Conservation (phyloP, 2,888 invertebrate species). For the Eupelmus urozonus region DNA sequence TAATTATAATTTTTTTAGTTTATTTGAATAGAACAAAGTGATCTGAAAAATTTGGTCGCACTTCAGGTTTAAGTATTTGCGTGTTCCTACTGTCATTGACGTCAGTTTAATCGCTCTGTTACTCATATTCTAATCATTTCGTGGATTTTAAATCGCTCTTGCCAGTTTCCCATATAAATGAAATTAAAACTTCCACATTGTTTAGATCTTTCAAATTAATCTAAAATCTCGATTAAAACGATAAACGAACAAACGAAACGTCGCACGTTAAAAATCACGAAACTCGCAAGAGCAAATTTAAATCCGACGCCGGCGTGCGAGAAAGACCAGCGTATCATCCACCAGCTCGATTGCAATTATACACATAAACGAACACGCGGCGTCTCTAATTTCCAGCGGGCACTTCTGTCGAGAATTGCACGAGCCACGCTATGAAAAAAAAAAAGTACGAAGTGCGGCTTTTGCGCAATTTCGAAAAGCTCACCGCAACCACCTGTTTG, state of each 20-base stretch:
- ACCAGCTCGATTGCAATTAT: neutral
- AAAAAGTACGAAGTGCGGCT: neutral
- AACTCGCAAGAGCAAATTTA: slow-evolving; percentile 34
- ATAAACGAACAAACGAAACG: neutral
- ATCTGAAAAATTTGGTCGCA: slow-evolving; percentile 23
- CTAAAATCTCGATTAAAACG: too few relatives aligned
- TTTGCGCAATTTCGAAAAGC: slow-evolving; percentile 22
- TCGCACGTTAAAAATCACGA: neutral
- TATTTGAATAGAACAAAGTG: neutral
- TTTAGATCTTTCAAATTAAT: too few relatives aligned
- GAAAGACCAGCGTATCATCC: neutral
- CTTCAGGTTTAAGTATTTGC: slow-evolving; percentile 36
- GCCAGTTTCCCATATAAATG: slow-evolving; percentile 9
- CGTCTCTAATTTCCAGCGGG: slow-evolving; percentile 21
- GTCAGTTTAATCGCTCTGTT: slow-evolving; percentile 43
- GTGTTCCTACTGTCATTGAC: slow-evolving; percentile 39
- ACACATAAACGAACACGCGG: neutral
- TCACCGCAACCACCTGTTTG: slow-evolving; percentile 67
- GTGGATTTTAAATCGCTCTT: slow-evolving; percentile 33
- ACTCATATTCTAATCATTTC: slow-evolving; percentile 26
- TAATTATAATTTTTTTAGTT: neutral
- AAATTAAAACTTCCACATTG: neutral
- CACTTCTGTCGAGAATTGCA: slow-evolving; percentile 7
- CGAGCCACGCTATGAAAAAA: neutral
- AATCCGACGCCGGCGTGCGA: neutral